These are phyloP conservation scores for Nyctibius grandis DNA, from an alignment of 2,797 vertebrate species.

Conservation along the genomic window DNA sequence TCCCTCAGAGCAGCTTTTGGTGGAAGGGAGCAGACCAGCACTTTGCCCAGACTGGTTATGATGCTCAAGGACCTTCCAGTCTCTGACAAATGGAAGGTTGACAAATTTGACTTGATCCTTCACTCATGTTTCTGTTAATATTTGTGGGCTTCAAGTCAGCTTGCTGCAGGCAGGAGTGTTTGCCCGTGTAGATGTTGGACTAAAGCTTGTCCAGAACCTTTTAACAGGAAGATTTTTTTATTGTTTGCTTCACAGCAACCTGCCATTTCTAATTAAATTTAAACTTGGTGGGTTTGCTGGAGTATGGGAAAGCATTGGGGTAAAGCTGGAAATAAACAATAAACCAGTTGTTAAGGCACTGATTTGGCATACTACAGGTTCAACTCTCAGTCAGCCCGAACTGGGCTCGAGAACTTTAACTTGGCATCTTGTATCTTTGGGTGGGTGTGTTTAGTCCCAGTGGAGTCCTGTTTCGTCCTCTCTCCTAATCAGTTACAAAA, in stretches of 20 bases:
- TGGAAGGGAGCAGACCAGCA: not conserved
- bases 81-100: not conserved
- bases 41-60: not conserved
- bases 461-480: not conserved
- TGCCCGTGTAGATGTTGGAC: not conserved
- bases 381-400: not conserved
- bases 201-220: not conserved
- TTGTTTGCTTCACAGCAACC: not conserved
- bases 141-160: not conserved
- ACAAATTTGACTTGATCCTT: not conserved
- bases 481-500: not conserved
- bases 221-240: not conserved
- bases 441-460: not conserved
- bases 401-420: not conserved
- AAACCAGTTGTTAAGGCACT: not conserved
- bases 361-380: not conserved
- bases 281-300: not conserved
- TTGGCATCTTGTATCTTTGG: not conserved
- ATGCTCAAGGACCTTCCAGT: not conserved
- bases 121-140: not conserved
- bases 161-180: not conserved
- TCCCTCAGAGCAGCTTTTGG: not conserved
- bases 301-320: not conserved
- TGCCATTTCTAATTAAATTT: not conserved
- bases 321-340: not conserved